Evolutionary conservation across 2,797 vertebrate species (phyloP).

Genomic region (Rhodeus uyekii): DNA sequence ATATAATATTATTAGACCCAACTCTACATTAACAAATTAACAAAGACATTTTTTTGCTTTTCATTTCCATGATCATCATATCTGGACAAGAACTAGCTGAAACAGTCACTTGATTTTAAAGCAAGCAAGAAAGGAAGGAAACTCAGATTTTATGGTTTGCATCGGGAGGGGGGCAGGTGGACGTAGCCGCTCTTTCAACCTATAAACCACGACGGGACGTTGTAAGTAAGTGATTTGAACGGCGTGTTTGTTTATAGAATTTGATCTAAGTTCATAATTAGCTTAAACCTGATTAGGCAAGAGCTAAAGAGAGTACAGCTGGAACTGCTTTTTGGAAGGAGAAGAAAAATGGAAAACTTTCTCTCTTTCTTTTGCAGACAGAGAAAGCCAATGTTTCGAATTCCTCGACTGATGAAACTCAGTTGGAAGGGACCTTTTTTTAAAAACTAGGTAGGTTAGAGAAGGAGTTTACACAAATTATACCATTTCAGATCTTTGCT

Average conservation of each 20-base stretch:
- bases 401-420: constrained; percentile 43
- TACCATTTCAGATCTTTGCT: not conserved
- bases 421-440: constrained; percentile 5
- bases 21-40: not conserved
- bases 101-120: constrained; percentile 10
- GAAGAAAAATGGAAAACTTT: constrained; percentile 36
- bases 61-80: constrained; percentile 11
- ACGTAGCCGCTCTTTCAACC: constrained; percentile 33
- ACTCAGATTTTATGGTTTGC: constrained; percentile 30
- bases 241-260: constrained; percentile 66
- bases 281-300: constrained; percentile 61
- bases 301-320: constrained; percentile 54
- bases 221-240: constrained; percentile 55
- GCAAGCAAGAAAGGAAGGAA: constrained; percentile 28
- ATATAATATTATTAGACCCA: not conserved
- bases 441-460: not conserved
- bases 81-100: not conserved
- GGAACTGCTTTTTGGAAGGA: constrained; percentile 52
- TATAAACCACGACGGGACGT: constrained; percentile 45
- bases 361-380: constrained; percentile 36
- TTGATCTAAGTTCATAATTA: constrained; percentile 64
- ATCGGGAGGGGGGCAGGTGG: constrained; percentile 9
- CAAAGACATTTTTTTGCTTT: constrained; percentile 2
- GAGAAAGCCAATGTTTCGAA: constrained; percentile 47
- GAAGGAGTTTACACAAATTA: not conserved